A percentile compares a stretch with the other conserved stretches of the same genome.
These are phyloP conservation scores for Morelia viridis DNA, from an alignment of 2,797 vertebrate genomes.

Conservation along the genomic window DNA sequence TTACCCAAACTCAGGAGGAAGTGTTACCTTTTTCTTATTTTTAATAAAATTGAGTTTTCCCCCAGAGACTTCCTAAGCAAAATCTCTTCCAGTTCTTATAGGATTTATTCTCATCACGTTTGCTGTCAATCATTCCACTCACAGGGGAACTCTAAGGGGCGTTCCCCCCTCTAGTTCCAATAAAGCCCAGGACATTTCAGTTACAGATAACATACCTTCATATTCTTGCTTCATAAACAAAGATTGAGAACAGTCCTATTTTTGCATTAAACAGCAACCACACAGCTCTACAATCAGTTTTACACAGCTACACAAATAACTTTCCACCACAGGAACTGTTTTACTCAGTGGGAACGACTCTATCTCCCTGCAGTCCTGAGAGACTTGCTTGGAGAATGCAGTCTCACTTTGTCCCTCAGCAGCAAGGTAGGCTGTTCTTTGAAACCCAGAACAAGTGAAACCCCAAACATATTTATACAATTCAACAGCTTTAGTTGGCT, in stretches of 20 bases:
- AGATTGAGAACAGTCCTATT: background rate
- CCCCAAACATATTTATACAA: background rate
- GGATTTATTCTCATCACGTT: background rate
- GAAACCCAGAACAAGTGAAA: background rate
- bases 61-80: background rate
- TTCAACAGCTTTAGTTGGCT: background rate
- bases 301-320: background rate
- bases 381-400: background rate
- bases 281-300: background rate
- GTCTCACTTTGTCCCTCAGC: background rate
- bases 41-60: background rate
- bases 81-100: background rate
- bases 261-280: background rate
- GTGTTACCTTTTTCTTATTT: background rate
- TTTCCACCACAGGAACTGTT: background rate
- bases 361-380: background rate
- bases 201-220: background rate
- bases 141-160: background rate
- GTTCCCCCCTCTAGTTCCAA: background rate
- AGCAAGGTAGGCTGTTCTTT: background rate
- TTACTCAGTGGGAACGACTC: background rate
- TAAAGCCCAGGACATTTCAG: background rate
- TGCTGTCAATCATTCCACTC: background rate
- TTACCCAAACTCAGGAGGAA: background rate
- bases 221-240: background rate